Percentiles rank a stretch among this genome's conserved stretches.
phyloP scores from a whole-genome alignment of 2,888 invertebrate species.

The Magallana nippona region DNA sequence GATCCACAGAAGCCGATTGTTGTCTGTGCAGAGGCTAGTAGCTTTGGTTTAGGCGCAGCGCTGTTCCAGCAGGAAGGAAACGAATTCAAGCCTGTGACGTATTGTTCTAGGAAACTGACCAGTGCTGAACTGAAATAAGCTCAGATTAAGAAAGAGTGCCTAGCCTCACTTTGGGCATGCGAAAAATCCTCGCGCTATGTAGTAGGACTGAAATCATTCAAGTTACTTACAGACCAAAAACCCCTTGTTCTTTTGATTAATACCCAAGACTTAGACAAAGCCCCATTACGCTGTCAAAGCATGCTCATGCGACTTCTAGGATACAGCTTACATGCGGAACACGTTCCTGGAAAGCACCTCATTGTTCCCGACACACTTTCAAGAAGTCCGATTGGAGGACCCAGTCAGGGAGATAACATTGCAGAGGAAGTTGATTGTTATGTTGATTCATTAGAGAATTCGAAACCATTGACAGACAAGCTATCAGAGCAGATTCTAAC shows the following conservation, averaged over 20 bases:
- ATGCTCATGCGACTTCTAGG: constrained; percentile 55
- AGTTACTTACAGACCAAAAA: constrained; percentile 58
- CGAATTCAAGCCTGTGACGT: neutral
- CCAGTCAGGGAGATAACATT: neutral
- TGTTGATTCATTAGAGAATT: constrained; percentile 33
- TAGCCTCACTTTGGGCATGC: constrained; percentile 56
- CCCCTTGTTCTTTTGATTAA: constrained; percentile 60
- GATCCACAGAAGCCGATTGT: constrained; percentile 53
- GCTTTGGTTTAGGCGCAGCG: constrained; percentile 58
- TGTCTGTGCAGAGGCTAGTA: constrained; percentile 58
- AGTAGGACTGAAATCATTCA: constrained; percentile 54
- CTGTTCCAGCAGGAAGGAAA: constrained; percentile 45
- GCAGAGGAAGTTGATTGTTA: constrained; percentile 40
- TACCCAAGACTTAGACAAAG: constrained; percentile 50
- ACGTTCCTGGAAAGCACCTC: constrained; percentile 43
- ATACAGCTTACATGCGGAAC: constrained; percentile 42
- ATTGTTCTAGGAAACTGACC: neutral
- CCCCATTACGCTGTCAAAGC: constrained; percentile 57
- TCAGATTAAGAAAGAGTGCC: constrained; percentile 59
- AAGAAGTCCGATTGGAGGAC: constrained; percentile 28
- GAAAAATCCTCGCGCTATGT: constrained; percentile 54
- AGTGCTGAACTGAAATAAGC: constrained; percentile 52
- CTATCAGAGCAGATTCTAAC: constrained; percentile 42
- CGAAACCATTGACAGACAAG: constrained; percentile 39
- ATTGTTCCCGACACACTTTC: constrained; percentile 45